Evolutionary conservation across 2,113 vertebrate genomes (phyloP), one percentile per base, ranked within the genome.

Genomic region (Vulpes ferrilata): DNA sequence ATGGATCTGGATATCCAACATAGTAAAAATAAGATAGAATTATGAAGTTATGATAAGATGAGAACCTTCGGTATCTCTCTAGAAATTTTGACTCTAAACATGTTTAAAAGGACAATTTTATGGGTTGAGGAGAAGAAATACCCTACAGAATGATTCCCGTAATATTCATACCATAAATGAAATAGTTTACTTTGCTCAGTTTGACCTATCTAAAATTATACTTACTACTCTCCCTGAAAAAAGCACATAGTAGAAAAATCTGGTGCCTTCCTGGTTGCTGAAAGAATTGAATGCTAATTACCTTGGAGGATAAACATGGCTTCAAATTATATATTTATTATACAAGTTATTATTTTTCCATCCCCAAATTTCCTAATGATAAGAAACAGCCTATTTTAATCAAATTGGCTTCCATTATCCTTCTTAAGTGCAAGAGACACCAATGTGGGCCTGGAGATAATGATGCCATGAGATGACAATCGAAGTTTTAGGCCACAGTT

Each of bases 321-420:
- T 78, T 95, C 53, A 67, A 73, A 87, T 43, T 15, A 51, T 4
- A 73, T 4, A 88, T 81, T 65, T 86, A 53, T 94, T 90, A 95
- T 59, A 25, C 16, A 95, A 95, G 13, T 91, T 17, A 88, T 93
- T 85, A 57, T 97, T 94, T 98, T 85, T 82, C 32, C 13, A 43
- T 86, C n/a, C 79, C 19, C 62, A 97, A 97, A 93, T 55, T 95
- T 81, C 3, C 53, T 96, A 96, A 64, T 60, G 76, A 90, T 90
- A 93, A 86, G 59, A 95, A 81, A 84, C 8, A 94, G 8, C 92
- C 82, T 22, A 88, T 82, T 98, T 97, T 69, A 48, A 79, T 86
- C 62, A 92, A 96, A 93, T 71, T 64, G 32, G 67, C 74, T 92
- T 73, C 7, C 55, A 78, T 90, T 35, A 11, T 53, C 71, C 35